Evolutionary conservation across 2,888 invertebrate species (phyloP).

Genomic region (Tipula lateralis): DNA sequence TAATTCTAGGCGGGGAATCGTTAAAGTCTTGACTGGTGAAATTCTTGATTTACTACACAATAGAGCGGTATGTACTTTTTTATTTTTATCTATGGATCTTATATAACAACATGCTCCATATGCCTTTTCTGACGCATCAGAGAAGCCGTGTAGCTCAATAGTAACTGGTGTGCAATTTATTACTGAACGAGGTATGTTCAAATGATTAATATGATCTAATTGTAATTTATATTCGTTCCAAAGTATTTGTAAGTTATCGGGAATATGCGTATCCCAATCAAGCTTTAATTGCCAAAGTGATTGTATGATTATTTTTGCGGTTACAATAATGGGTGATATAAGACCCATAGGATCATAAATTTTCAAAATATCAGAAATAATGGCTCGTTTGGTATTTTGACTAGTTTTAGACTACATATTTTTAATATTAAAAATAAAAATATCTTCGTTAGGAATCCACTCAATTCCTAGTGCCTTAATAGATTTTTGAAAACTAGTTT

Average conservation of each 20-base stretch:
- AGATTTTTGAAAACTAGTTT: background rate
- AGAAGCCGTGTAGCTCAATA: background rate
- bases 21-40: too few relatives aligned
- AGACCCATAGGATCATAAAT: too few relatives aligned
- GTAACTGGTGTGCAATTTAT: too few relatives aligned
- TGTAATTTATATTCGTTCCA: background rate
- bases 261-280: background rate
- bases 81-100: too few relatives aligned
- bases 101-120: background rate
- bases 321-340: too few relatives aligned
- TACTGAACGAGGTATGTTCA: too few relatives aligned
- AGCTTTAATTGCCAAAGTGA: background rate
- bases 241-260: background rate
- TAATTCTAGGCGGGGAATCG: background rate
- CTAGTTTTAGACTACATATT: background rate
- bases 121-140: background rate
- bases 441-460: background rate
- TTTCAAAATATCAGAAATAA: too few relatives aligned
- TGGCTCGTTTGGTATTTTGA: too few relatives aligned
- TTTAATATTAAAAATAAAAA: background rate
- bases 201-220: too few relatives aligned
- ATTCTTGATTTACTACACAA: too few relatives aligned
- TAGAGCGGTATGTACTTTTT: too few relatives aligned
- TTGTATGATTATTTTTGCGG: background rate
- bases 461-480: background rate